Evolutionary conservation across 2,797 vertebrate genomes (phyloP).

Genomic region (Thamnophis elegans): DNA sequence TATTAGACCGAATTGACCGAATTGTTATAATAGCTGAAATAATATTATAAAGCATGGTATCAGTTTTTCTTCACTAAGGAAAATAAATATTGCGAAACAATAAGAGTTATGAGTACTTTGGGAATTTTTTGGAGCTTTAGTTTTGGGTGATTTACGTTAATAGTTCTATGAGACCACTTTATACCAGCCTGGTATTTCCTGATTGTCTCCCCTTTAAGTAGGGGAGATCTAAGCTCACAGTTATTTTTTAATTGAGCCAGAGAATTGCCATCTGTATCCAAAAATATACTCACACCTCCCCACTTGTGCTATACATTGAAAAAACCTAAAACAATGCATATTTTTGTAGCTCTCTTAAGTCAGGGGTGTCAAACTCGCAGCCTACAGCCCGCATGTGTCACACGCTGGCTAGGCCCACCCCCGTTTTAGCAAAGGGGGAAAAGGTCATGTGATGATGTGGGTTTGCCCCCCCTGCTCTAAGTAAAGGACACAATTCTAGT

Average conservation of each 20-base stretch:
- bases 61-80: background rate
- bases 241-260: background rate
- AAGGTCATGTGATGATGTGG: no score
- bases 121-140: background rate
- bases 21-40: background rate
- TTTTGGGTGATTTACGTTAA: background rate
- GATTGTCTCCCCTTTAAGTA: background rate
- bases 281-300: background rate
- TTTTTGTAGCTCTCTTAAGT: background rate
- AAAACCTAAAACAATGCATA: background rate
- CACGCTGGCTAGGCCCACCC: no score
- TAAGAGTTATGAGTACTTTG: background rate
- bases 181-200: background rate
- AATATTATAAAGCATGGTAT: background rate
- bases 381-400: no score
- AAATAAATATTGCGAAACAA: background rate
- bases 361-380: no score
- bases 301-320: background rate
- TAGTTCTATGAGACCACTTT: background rate
- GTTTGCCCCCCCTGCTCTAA: no score
- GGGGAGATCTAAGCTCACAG: background rate
- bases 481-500: background rate
- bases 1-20: background rate
- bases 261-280: background rate
- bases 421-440: no score